Conservation (phyloP, 2,113 vertebrate species). For the Nothoprocta pentlandii region DNA sequence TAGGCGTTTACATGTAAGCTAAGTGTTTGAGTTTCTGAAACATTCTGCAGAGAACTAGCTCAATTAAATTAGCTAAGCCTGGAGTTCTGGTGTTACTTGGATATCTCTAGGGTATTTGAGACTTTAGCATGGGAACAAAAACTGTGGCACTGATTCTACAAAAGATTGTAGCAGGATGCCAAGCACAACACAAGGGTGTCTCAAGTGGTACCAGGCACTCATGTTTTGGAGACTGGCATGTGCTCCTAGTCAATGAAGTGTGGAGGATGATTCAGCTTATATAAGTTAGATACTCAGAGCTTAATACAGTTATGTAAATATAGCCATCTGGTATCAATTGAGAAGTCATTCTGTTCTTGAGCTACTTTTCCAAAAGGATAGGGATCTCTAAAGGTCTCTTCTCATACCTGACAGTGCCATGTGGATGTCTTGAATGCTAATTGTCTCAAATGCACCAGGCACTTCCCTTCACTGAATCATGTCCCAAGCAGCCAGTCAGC, state of each 20-base stretch:
- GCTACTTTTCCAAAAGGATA: neutral
- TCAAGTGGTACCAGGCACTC: neutral
- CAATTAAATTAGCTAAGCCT: neutral
- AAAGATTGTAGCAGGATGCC: neutral
- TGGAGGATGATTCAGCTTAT: neutral
- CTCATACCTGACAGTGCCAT: neutral
- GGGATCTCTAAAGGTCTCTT: neutral
- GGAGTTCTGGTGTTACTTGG: neutral
- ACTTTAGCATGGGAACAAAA: neutral
- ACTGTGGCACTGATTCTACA: neutral
- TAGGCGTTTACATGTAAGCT: neutral
- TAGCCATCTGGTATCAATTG: neutral
- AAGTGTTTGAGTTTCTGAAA: neutral
- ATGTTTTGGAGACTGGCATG: neutral
- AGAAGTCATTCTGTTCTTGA: neutral
- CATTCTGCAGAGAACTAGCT: neutral
- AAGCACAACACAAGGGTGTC: neutral
- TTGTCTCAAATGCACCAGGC: no score
- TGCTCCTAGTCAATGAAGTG: neutral
- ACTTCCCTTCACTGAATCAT: no score
- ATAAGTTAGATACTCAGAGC: neutral
- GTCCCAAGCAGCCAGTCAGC: no score
- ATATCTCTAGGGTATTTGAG: neutral
- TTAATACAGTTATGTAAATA: neutral
- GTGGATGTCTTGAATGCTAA: neutral